These are phyloP conservation scores for Actinopyga echinites DNA, from an alignment of 53 echinoderm and acorn worm species.

Conservation along the genomic window DNA sequence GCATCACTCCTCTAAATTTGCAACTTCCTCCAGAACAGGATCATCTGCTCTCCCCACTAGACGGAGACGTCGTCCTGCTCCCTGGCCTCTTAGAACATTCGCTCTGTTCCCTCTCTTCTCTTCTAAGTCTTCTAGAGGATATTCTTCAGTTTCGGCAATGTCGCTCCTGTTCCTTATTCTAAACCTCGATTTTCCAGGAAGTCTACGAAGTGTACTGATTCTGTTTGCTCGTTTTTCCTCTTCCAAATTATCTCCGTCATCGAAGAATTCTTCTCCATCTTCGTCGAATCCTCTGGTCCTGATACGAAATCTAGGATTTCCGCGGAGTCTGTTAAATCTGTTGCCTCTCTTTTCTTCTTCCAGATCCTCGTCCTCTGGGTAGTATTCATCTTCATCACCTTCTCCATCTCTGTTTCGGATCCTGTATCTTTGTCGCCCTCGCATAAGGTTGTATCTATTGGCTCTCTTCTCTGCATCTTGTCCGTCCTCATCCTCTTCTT, in stretches of 20 bases:
- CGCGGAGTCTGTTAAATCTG: not conserved
- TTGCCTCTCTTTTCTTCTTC: not conserved
- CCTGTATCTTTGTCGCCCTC: not conserved
- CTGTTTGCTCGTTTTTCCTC: constrained; percentile 33
- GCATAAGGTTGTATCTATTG: not conserved
- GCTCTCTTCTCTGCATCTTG: constrained; percentile 22
- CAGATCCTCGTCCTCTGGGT: not conserved
- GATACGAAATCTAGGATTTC: not conserved
- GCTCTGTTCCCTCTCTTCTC: constrained; percentile 18
- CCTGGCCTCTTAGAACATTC: not conserved
- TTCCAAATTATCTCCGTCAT: not conserved
- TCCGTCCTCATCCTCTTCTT: not conserved
- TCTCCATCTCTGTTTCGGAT: not conserved
- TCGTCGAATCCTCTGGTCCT: not conserved
- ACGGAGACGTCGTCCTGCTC: not conserved
- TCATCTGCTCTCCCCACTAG: not conserved
- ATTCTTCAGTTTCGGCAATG: not conserved
- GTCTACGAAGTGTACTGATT: not conserved
- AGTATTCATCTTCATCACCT: not conserved
- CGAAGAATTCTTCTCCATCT: not conserved
- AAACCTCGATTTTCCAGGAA: not conserved
- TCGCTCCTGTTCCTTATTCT: not conserved
- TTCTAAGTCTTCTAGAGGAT: not conserved
- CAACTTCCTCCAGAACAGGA: not conserved
- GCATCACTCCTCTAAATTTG: too few relatives aligned